These are phyloP conservation scores for Guaruba guarouba DNA, from an alignment of 2,113 vertebrate species.

Conservation along the genomic window DNA sequence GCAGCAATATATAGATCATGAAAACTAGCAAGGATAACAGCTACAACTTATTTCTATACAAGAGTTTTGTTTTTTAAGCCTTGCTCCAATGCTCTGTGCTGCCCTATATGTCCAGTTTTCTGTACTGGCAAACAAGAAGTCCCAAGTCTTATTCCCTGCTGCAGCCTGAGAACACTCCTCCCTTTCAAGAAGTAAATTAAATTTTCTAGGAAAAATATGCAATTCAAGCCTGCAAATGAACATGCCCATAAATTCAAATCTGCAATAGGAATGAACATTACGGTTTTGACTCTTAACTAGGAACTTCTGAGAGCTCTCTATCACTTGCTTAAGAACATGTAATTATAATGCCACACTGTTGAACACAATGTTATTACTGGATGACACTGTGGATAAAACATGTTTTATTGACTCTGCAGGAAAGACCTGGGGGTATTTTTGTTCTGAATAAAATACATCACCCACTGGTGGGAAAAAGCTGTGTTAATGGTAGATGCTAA, in stretches of 20 bases:
- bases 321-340: not conserved
- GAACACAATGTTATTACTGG: not conserved
- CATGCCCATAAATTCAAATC: not conserved
- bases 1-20: not conserved
- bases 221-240: not conserved
- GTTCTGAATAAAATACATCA: not conserved
- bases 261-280: not conserved
- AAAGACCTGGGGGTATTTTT: not conserved
- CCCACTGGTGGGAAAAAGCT: not conserved
- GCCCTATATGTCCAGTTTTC: not conserved
- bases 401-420: not conserved
- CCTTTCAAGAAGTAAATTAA: not conserved
- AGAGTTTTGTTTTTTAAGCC: not conserved
- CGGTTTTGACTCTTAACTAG: not conserved
- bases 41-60: not conserved
- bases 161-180: not conserved
- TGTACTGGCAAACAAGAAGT: not conserved
- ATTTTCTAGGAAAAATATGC: not conserved
- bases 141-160: not conserved
- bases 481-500: not conserved
- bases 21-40: not conserved
- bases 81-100: not conserved
- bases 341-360: not conserved
- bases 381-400: not conserved
- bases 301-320: not conserved